Percentiles rank a stretch among this genome's conserved stretches.
These are phyloP conservation scores for Athene cunicularia DNA, from an alignment of 2,113 vertebrate genomes.

Conservation along the genomic window DNA sequence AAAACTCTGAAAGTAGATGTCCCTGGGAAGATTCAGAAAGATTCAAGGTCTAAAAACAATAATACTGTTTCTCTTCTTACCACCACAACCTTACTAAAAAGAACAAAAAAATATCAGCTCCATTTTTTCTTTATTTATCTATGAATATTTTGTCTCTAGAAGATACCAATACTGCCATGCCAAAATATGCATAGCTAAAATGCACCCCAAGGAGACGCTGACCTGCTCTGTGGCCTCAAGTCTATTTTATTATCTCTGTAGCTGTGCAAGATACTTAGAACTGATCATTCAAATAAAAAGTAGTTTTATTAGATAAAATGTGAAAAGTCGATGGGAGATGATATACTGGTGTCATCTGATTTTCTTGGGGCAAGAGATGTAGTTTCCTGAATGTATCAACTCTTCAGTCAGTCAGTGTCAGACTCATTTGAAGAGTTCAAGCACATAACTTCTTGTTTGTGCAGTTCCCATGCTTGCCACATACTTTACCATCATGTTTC, in stretches of 20 bases:
- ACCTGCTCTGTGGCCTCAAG: background rate
- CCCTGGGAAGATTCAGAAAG: background rate
- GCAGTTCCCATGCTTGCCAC: slow-evolving; percentile 71
- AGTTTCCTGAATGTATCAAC: slow-evolving; percentile 17
- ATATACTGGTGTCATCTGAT: background rate
- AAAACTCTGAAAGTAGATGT: background rate
- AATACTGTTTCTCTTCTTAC: background rate
- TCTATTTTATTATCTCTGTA: background rate
- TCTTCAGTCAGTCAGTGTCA: slow-evolving; percentile 6
- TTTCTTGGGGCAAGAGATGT: slow-evolving; percentile 2
- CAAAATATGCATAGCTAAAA: background rate
- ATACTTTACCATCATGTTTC: slow-evolving; percentile 61
- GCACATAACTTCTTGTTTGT: slow-evolving; percentile 54
- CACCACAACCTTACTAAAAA: background rate
- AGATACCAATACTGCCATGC: background rate
- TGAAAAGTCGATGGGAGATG: background rate
- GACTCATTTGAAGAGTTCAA: slow-evolving; percentile 62
- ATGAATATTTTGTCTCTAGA: slow-evolving; percentile 19
- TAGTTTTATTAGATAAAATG: background rate
- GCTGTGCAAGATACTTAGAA: background rate
- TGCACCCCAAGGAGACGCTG: background rate
- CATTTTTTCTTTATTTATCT: background rate
- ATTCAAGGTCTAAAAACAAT: background rate
- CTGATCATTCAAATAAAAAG: background rate
- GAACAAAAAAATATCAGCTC: background rate